Conservation (phyloP, 2,797 vertebrate genomes). For the Psittacula echo region DNA sequence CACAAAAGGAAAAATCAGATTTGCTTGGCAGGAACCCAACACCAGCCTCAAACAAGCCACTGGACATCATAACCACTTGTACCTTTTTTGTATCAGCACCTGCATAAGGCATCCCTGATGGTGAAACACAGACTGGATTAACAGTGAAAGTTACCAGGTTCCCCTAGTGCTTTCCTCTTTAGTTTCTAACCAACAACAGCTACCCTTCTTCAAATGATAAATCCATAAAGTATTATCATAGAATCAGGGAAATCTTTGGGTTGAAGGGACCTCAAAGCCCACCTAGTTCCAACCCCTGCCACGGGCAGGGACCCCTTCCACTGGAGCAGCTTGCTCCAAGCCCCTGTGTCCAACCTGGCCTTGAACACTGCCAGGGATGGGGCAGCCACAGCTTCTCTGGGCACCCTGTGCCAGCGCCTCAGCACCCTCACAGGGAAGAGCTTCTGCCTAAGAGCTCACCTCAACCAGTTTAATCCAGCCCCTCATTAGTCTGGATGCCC, state of each 20-base stretch:
- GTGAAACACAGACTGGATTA: accelerated
- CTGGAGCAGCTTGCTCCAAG: too few species aligned
- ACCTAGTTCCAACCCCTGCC: too few species aligned
- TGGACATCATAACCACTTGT: background rate
- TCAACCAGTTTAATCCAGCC: background rate
- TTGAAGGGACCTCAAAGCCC: background rate
- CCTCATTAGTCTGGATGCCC: background rate
- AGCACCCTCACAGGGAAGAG: background rate
- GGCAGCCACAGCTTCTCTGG: too few species aligned
- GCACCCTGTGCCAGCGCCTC: background rate
- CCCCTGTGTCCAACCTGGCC: too few species aligned
- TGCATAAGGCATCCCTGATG: accelerated
- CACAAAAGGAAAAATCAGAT: accelerated
- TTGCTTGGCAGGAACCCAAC: too few species aligned
- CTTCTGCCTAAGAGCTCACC: background rate
- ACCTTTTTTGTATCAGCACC: background rate
- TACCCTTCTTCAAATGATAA: background rate
- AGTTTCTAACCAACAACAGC: background rate
- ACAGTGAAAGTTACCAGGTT: background rate
- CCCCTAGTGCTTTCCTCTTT: background rate
- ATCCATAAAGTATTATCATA: background rate
- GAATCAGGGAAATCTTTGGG: background rate
- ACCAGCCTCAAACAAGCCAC: accelerated
- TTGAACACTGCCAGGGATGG: too few species aligned
- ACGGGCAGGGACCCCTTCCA: too few species aligned